Evolutionary conservation across 2,797 vertebrate species (phyloP).

Genomic region (Pitangus sulphuratus): DNA sequence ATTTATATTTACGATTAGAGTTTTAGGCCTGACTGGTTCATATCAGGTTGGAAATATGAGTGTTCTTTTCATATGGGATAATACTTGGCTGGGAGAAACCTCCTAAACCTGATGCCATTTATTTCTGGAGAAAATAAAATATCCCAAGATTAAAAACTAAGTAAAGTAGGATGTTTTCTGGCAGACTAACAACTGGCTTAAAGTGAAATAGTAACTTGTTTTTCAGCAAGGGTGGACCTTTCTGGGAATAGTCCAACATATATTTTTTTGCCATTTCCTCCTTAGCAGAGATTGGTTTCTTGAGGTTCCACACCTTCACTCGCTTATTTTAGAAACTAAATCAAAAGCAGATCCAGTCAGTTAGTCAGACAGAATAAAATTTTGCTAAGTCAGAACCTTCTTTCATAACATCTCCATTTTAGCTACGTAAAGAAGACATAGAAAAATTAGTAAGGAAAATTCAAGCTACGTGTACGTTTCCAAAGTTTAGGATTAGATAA

Average conservation of each 20-base stretch:
- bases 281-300: conserved; percentile 29
- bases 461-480: not conserved
- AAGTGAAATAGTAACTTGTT: conserved; percentile 60
- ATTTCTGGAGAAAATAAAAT: conserved; percentile 60
- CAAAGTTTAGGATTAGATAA: not conserved
- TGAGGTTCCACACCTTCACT: conserved; percentile 16
- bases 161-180: conserved; percentile 48
- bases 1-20: conserved; percentile 15
- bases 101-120: conserved; percentile 30
- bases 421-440: not conserved
- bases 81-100: conserved; percentile 16
- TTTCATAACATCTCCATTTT: not conserved
- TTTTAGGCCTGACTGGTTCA: conserved; percentile 16
- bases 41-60: conserved; percentile 18
- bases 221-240: conserved; percentile 54
- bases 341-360: conserved; percentile 28
- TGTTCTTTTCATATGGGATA: conserved; percentile 44
- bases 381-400: conserved; percentile 38
- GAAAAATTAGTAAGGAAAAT: not conserved
- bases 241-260: conserved; percentile 26
- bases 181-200: conserved; percentile 33
- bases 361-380: conserved; percentile 25
- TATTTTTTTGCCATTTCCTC: conserved; percentile 46
- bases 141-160: conserved; percentile 32
- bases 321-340: conserved; percentile 36